Evolutionary conservation across 2,113 vertebrate genomes (phyloP), one percentile per base, ranked within the genome.

Genomic region (Entelurus aequoreus): DNA sequence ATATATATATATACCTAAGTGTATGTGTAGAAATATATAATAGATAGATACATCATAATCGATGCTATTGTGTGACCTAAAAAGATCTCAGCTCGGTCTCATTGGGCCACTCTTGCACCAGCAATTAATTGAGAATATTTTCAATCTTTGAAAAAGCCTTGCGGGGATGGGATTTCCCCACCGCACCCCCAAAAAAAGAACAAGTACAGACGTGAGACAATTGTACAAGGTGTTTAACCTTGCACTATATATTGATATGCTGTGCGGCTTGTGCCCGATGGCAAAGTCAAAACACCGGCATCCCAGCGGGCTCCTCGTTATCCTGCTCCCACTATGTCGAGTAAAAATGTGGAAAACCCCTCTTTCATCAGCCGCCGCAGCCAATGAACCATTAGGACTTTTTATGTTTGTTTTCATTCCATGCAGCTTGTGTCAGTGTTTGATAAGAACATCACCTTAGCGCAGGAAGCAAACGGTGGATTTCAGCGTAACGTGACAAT

Each of bases 271-370:
- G 70, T 83, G 85, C 85, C 87, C 72, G n/a, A 9, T 82, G 84
- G 87, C 87, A 88, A 88, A 86, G 87, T 88, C 86, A 85, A 28
- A 28, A 28, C 28, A 64, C 62, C 36, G 8, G 57, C n/a, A 66
- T 86, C 85, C 87, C 87, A 60, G 69, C 68, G 59, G 84, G 65
- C 74, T 61, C 63, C 84, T 88, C 80, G 81, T 87, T 84, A 87
- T 85, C 78, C 37, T 15, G 66, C 68, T 63, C 66, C 68, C 68
- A 62, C 69, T 63, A 28, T 76, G 75, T 79, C 74, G 76, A 73
- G 63, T 5, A 12, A 77, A 83, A 79, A 57, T 78, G 79, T 84
- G 66, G 80, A 81, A 57, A 70, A 69, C 47, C 62, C 70, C 78
- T 79, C 42, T 46, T 46, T 46, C 42, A 46, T 87, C 72, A 80